A percentile compares a stretch with the other conserved stretches of the same genome.
phyloP scores from a whole-genome alignment of 1,140 invertebrate genomes.

The Mesaphorura yosii region DNA sequence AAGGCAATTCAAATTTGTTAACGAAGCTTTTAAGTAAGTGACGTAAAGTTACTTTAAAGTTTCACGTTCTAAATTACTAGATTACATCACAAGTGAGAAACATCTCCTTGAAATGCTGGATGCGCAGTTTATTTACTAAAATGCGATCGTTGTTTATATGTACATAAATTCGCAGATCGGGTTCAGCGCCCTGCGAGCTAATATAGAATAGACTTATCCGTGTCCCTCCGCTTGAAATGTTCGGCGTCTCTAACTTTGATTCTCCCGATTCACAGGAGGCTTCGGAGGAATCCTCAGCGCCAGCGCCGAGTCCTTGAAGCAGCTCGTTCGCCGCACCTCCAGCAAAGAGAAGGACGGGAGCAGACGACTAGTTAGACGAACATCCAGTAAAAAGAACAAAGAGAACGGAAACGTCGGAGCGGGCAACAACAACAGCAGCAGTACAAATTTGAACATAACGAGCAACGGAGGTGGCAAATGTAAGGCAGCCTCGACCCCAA shows the following conservation, averaged over 20 bases:
- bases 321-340: constrained; percentile 50
- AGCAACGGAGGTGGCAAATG: no score
- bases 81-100: no score
- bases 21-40: no score
- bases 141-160: no score
- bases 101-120: neutral
- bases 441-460: neutral
- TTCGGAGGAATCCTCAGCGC: constrained; percentile 46
- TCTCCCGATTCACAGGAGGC: constrained; percentile 1
- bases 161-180: neutral
- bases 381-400: constrained; percentile 53
- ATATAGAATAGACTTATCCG: neutral
- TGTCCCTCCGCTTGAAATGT: neutral
- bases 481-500: neutral
- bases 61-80: no score
- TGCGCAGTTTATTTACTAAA: neutral
- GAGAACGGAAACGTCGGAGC: constrained; percentile 44
- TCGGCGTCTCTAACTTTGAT: neutral
- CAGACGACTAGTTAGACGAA: constrained; percentile 48
- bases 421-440: neutral
- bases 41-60: no score
- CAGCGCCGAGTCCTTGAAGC: constrained; percentile 55
- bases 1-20: no score
- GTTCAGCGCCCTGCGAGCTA: neutral
- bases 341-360: constrained; percentile 55